Evolutionary conservation across 1,140 invertebrate genomes (phyloP).

Genomic region (Calosoma granatense): DNA sequence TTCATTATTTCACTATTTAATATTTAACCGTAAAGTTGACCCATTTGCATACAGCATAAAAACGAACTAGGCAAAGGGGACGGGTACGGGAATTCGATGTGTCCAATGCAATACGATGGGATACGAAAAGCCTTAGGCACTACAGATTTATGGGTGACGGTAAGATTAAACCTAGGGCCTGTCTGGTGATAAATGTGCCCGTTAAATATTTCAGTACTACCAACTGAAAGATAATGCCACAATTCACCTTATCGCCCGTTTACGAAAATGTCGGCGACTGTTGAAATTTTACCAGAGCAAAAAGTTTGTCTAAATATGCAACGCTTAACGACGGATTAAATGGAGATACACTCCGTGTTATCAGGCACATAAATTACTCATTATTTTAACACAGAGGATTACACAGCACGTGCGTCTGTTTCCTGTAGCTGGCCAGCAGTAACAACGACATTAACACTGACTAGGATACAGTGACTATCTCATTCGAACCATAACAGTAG

Average conservation of each 20-base stretch:
- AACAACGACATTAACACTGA: no score
- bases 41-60: no score
- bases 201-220: constrained; percentile 7
- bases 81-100: no score
- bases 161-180: background rate
- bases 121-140: background rate
- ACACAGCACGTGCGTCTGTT: no score
- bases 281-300: background rate
- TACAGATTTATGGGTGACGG: background rate
- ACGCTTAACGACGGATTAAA: background rate
- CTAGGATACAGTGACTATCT: no score
- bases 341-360: background rate
- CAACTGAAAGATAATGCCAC: constrained; percentile 6
- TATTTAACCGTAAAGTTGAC: no score
- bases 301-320: background rate
- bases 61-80: no score
- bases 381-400: background rate
- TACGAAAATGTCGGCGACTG: background rate
- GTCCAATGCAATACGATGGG: no score
- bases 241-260: constrained; percentile 2
- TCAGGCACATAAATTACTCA: background rate
- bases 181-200: background rate
- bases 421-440: no score
- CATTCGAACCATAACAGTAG: no score
- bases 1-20: background rate